Conservation (phyloP, 2,797 vertebrate species). For the Parauchenoglanis ngamensis region DNA sequence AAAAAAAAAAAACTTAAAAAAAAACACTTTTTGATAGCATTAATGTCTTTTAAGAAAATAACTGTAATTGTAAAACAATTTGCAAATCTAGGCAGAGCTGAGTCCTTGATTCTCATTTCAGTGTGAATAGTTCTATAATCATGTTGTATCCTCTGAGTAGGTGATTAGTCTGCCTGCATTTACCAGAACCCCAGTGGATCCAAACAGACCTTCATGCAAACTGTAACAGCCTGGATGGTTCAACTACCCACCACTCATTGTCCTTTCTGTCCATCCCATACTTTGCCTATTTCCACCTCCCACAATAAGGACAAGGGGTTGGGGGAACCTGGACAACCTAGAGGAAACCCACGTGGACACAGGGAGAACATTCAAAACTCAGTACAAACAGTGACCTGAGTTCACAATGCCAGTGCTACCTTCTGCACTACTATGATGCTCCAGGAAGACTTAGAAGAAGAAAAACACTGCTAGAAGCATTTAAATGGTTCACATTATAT, state of each 20-base stretch:
- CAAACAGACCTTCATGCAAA: neutral
- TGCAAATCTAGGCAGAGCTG: neutral
- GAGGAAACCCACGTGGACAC: neutral
- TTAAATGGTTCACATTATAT: neutral
- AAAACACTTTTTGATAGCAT: neutral
- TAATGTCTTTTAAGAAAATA: neutral
- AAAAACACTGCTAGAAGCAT: neutral
- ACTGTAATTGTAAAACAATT: neutral
- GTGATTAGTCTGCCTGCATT: neutral
- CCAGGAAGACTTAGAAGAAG: neutral
- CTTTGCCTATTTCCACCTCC: neutral
- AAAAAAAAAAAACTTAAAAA: neutral
- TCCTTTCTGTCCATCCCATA: neutral
- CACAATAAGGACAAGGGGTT: no score
- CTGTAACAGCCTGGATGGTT: neutral
- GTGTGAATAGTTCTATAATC: neutral
- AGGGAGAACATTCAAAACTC: neutral
- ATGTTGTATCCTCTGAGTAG: neutral
- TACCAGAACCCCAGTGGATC: neutral
- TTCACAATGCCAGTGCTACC: neutral
- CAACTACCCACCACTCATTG: neutral
- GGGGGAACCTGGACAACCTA: neutral
- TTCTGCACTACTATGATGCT: neutral
- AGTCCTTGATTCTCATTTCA: neutral
- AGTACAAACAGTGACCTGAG: no score